Conservation (phyloP, 2,888 invertebrate species). For the Melinaea marsaeus region DNA sequence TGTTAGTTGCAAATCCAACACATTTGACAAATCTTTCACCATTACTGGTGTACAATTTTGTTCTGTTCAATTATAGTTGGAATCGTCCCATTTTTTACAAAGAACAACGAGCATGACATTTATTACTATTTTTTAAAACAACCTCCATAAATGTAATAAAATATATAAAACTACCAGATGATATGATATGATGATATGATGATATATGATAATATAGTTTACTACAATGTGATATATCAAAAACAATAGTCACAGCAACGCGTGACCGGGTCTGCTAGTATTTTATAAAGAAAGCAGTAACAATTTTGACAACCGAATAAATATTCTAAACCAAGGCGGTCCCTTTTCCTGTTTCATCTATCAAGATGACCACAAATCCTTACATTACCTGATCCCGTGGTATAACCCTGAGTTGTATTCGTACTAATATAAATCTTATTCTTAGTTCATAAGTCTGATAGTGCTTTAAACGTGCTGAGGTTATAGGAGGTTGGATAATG, state of each 20-base stretch:
- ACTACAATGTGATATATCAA: too few species aligned
- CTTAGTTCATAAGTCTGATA: conserved; percentile 15
- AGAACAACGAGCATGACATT: conserved; percentile 10
- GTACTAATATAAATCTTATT: conserved; percentile 15
- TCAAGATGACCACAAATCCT: conserved; percentile 49
- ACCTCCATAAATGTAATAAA: not conserved
- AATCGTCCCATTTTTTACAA: not conserved
- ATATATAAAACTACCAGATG: not conserved
- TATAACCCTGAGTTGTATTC: not conserved
- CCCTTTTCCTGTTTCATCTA: conserved; percentile 39
- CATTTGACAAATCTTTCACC: not conserved
- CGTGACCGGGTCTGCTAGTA: too few species aligned
- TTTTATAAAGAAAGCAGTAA: not conserved
- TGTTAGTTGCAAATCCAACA: not conserved
- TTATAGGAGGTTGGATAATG: conserved; percentile 25
- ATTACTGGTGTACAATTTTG: not conserved
- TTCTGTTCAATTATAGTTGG: not conserved
- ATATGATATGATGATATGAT: too few species aligned
- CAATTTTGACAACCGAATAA: not conserved
- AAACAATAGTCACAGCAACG: too few species aligned
- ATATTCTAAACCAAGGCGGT: conserved; percentile 5
- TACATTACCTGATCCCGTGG: conserved; percentile 34
- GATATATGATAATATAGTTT: too few species aligned
- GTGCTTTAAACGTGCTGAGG: conserved; percentile 11
- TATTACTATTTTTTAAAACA: not conserved